phyloP scores from a whole-genome alignment of 2,797 vertebrate genomes.

The Balearica regulorum region DNA sequence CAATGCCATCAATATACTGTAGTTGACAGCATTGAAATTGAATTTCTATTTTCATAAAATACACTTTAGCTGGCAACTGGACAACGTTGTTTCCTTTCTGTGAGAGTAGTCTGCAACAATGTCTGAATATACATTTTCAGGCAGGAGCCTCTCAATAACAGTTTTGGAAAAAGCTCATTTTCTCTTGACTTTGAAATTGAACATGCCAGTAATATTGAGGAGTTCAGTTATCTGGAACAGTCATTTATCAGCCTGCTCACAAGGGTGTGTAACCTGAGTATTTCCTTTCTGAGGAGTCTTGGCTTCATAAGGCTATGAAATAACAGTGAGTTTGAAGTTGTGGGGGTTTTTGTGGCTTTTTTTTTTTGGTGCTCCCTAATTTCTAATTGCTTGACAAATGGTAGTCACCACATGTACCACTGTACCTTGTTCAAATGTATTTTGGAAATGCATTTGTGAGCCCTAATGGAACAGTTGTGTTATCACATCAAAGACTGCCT shows the following conservation, averaged over 20 bases:
- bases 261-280: neutral
- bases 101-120: neutral
- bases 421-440: neutral
- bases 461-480: neutral
- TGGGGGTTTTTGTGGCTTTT: neutral
- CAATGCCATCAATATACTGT: neutral
- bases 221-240: neutral
- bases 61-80: neutral
- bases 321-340: neutral
- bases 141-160: neutral
- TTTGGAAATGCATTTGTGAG: neutral
- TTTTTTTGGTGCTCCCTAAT: neutral
- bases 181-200: constrained; percentile 5
- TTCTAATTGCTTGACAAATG: neutral
- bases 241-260: neutral
- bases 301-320: neutral
- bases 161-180: neutral
- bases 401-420: neutral
- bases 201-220: neutral
- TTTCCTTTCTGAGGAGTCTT: neutral
- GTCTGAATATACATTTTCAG: neutral
- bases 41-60: constrained; percentile 33
- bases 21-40: neutral
- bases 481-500: neutral
- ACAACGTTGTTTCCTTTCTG: neutral